Evolutionary conservation across 1,140 invertebrate genomes (phyloP).

Genomic region (Drosophila sturtevanti): DNA sequence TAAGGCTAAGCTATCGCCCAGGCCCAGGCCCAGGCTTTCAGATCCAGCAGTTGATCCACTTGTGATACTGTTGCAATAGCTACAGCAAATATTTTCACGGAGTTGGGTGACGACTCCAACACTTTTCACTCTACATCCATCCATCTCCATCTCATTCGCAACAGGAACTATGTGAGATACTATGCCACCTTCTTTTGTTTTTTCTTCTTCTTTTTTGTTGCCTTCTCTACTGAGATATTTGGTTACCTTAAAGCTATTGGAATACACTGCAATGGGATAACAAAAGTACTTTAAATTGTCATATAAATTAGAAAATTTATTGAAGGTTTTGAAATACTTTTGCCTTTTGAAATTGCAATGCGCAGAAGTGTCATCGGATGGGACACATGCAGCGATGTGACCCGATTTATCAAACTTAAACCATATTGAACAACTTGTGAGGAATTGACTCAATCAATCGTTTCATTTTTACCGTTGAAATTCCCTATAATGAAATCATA

Average conservation of each 20-base stretch:
- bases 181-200: background rate
- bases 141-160: background rate
- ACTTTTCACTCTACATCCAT: background rate
- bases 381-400: too few species aligned
- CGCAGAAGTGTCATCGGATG: too few species aligned
- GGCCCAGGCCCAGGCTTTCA: background rate
- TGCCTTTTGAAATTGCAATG: too few species aligned
- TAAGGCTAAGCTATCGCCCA: slow-evolving; percentile 43
- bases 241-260: background rate
- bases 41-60: background rate
- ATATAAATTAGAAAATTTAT: background rate
- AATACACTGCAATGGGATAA: background rate
- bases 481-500: too few species aligned
- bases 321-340: too few species aligned
- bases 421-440: too few species aligned
- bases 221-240: background rate
- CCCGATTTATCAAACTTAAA: too few species aligned
- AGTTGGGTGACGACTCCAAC: background rate
- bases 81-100: background rate
- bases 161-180: background rate
- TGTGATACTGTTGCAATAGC: slow-evolving; percentile 4
- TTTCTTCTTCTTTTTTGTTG: background rate
- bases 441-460: too few species aligned
- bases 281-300: background rate
- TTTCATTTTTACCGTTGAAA: too few species aligned